Evolutionary conservation across 2,113 vertebrate species (phyloP).

Genomic region (Notarius quadriscutis): DNA sequence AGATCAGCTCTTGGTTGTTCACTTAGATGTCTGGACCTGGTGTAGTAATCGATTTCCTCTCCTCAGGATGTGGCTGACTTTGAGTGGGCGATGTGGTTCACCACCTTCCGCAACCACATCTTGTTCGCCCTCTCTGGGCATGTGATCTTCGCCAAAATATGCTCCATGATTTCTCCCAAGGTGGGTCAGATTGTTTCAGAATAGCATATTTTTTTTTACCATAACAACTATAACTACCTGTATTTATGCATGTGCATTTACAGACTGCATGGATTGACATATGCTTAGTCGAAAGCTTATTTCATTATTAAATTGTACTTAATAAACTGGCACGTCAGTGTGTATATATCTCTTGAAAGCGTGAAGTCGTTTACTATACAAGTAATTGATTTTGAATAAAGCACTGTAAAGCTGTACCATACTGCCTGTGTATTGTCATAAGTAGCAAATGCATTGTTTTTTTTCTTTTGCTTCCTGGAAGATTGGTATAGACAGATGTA

Average conservation of each 20-base stretch:
- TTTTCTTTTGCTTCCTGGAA: slow-evolving; percentile 65
- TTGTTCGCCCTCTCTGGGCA: slow-evolving; percentile 90
- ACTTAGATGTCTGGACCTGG: not conserved
- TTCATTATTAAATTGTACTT: not conserved
- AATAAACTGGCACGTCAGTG: not conserved
- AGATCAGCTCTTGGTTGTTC: not conserved
- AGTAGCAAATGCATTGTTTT: slow-evolving; percentile 56
- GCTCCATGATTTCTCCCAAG: slow-evolving; percentile 84
- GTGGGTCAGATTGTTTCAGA: slow-evolving; percentile 68
- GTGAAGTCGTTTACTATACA: not conserved
- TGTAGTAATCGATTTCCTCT: slow-evolving; percentile 6
- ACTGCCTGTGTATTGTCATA: not conserved
- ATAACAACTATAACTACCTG: not conserved
- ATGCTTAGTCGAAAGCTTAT: not conserved
- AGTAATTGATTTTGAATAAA: not conserved
- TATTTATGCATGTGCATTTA: not conserved
- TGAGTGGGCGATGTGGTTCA: slow-evolving; percentile 99
- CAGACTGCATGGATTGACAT: not conserved
- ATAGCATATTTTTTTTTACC: not conserved
- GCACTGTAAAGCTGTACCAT: not conserved
- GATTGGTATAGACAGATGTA: slow-evolving; percentile 70
- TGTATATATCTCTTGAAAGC: not conserved
- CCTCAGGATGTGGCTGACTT: slow-evolving; percentile 89
- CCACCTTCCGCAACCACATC: slow-evolving; percentile 91
- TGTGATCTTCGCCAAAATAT: slow-evolving; percentile 92